Base-by-base conservation (phyloP, 2,113 vertebrate species). In the Eptesicus fuscus region DNA sequence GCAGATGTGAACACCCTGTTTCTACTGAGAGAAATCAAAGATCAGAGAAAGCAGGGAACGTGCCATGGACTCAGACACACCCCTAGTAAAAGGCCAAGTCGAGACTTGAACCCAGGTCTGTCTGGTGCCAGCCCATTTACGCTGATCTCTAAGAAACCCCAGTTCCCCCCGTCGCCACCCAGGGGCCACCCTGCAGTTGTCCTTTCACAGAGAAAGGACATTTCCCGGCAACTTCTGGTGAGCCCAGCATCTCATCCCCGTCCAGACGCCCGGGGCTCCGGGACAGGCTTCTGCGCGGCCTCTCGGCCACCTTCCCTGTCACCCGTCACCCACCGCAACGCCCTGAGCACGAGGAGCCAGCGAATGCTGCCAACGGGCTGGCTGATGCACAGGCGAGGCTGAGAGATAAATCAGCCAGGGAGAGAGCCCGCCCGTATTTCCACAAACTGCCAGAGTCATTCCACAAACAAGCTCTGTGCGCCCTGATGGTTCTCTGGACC, bases 321-420 rank as follows among this genome's bases (percentile, higher is more conserved):
- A 7, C 51, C 51, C 13, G 18, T 74, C 69, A n/a, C 47, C 51
- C 47, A 7, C n/a, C 16, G 14, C 88, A 40, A 22, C 9, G 42
- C 73, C 95, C 59, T 25, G 53, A 40, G 51, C 71, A 30, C 20
- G 30, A 91, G 85, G 70, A 7, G 63, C 73, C 1, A 16, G 86
- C 53, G 7, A 87, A 23, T 8, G 59, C 69, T 63, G 8, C 82
- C 37, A 84, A 10, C 77, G 70, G 70, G 59, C 87, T 67, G 86
- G 74, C 79, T 90, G 71, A 88, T 86, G 91, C 32, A 61, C 63
- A 49, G 78, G 85, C 0, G 7, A 91, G 32, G 59, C 87, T 56
- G 30, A 42, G 79, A 94, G 86, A 96, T 86, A 91, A 95, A 93
- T 90, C 90, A 92, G 74, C 73, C 82, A 7, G 18, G 71, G 70